Base-by-base conservation (phyloP, 2,113 vertebrate species). In the Hydrolagus affinis region DNA sequence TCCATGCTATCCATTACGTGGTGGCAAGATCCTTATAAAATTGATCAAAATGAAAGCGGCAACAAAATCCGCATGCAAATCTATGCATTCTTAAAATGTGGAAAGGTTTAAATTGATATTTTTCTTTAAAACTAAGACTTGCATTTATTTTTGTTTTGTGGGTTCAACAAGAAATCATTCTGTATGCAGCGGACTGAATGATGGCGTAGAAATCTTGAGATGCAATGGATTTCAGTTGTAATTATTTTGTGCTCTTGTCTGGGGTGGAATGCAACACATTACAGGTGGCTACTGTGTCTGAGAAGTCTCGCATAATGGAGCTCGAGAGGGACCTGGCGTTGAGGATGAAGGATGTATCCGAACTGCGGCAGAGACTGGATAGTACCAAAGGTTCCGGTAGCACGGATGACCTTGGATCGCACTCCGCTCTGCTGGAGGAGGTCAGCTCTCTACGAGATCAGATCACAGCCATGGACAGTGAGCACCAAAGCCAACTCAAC, bases 251-350 rank as follows among this genome's bases (percentile, higher is more conserved):
- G 44, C 44, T 85, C 87, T 87, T 88, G 25, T 44, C 44, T 32
- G 62, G 78, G 60, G 57, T 23, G 25, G 86, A 89, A 88, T 88
- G 75, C 87, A 89, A 30, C 91, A 86, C 28, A 69, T 85, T 32
- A 0, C 88, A 99, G 98, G 98, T 99, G 90, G 97, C 96, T 71
- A 99, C 97, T 0, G 98, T 99, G 1, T 99, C 98, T 0, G 98
- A 99, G 88, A 96, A 95, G 88, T 99, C 98, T 64, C 96, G 95
- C 57, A 99, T 99, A 86, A 96, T 99, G 96, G 97, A 99, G 86
- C 93, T 99, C 85, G 97, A 99, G 87, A 94, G 91, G 89, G 97
- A 99, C 86, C 94, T 99, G 69, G 89, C 93, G 0, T 87, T 96
- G 88, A 91, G 94, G 87, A 92, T 88, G 44, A 95, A 97, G 89